These are phyloP conservation scores for Pristionchus exspectatus DNA, from an alignment of 2,888 invertebrate species.

Conservation along the genomic window DNA sequence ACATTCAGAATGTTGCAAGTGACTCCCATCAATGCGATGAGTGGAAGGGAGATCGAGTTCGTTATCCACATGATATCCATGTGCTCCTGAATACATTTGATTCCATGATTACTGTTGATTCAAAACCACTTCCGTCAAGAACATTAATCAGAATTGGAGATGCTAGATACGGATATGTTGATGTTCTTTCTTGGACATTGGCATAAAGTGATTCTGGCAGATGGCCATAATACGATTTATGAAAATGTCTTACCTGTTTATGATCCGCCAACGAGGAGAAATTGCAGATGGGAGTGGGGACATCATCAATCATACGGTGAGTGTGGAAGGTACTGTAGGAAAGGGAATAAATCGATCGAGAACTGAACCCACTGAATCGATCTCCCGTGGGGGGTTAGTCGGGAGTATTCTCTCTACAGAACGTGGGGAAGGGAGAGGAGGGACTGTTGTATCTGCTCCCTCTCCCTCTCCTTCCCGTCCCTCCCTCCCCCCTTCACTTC, in stretches of 20 bases:
- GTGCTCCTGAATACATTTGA: conserved; percentile 24
- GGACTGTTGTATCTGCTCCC: conserved; percentile 39
- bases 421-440: conserved; percentile 40
- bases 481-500: conserved; percentile 32
- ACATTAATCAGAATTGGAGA: too few relatives aligned
- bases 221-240: too few relatives aligned
- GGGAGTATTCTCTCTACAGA: conserved; percentile 37
- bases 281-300: conserved; percentile 20
- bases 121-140: too few relatives aligned
- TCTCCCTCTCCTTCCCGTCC: neutral
- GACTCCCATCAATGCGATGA: conserved; percentile 75
- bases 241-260: conserved; percentile 6
- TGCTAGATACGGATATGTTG: too few relatives aligned
- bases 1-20: conserved; percentile 76
- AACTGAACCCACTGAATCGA: conserved; percentile 31
- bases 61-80: conserved; percentile 73
- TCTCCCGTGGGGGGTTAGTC: conserved; percentile 18
- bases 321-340: neutral
- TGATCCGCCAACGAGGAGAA: conserved; percentile 47
- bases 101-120: too few relatives aligned
- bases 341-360: neutral
- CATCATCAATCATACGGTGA: conserved; percentile 16
- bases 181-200: too few relatives aligned
- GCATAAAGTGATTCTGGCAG: too few relatives aligned
- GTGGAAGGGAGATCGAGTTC: conserved; percentile 74